Evolutionary conservation across 2,888 invertebrate genomes (phyloP), one percentile per base, ranked within the genome.

Genomic region (Halocaridina rubra): DNA sequence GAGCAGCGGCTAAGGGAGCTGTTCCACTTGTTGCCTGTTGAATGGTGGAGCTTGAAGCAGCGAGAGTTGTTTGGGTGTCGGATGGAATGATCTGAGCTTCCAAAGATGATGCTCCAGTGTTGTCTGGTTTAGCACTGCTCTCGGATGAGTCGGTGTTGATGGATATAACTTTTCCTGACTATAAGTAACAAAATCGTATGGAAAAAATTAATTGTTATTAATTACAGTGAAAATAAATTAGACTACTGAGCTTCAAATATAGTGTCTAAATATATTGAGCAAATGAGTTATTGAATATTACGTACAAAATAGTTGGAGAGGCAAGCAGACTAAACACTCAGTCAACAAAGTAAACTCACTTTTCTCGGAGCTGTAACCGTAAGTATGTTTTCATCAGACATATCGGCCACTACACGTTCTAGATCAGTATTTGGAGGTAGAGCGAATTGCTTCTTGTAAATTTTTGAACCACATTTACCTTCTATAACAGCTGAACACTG

Each of bases 351-450:
- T 57, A 7, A 59, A 16, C 78, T 61, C 24, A 86, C 88, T 76
- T 79, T 84, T 61, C 78, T 80, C 10, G 82, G 82, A 19, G 86
- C 86, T 10, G 84, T 88, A 64, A 88, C 80, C 13, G 86, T 88
- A 22, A 88, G 80, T 7, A 88, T 88, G 7, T 80, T 82, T 13
- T 88, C 88, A 39, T 88, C 81, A 1, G 88, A 88, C 22, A 88
- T 75, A 22, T 86, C 88, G 2, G 84, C 84, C 19, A 80, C 81
- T 10, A 88, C 81, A 2, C 85, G 33, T 13, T 88, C 88, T 3
- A 80, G 78, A 69, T 80, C 78, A 22, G 84, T 84, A 72, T 84
- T 84, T 32, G 27, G 39, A 1, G 88, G 84, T 19, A 88, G 76
- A 0, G 86, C 86, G 64, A 85, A 88, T 10, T 64, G 24, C 8